Percentiles rank a stretch among this genome's conserved stretches.
Conservation (phyloP, 2,888 invertebrate species). For the Mylabris sibirica region DNA sequence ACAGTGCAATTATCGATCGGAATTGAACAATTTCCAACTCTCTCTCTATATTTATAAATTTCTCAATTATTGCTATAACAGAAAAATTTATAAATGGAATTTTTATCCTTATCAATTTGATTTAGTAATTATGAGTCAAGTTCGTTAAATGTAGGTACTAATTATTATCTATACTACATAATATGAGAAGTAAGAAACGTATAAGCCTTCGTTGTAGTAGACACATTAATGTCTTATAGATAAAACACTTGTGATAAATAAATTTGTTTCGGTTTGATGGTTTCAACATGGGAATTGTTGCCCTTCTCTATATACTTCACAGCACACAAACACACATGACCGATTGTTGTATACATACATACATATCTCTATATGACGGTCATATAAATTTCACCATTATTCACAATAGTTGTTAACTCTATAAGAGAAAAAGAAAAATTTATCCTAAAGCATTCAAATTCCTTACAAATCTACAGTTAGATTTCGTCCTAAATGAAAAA, state of each 20-base stretch:
- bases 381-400: neutral
- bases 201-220: neutral
- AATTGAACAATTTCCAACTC: slow-evolving; percentile 1
- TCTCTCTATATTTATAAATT: neutral
- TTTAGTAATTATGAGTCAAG: neutral
- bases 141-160: neutral
- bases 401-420: neutral
- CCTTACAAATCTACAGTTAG: neutral
- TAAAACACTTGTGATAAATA: slow-evolving; percentile 27
- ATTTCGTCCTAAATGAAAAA: too few species aligned
- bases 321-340: neutral
- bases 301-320: slow-evolving; percentile 13
- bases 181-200: neutral
- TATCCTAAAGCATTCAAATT: neutral
- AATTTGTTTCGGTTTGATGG: slow-evolving; percentile 40
- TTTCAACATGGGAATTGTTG: slow-evolving; percentile 35
- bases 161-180: neutral
- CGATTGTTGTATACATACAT: neutral
- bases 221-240: slow-evolving; percentile 32
- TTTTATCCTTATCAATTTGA: neutral
- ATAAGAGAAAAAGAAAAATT: too few species aligned
- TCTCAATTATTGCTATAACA: neutral
- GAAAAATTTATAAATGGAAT: neutral
- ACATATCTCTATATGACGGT: neutral
- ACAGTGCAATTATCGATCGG: neutral